Evolutionary conservation across 2,888 invertebrate genomes (phyloP).

Genomic region (Ommatoiulus sabulosus): DNA sequence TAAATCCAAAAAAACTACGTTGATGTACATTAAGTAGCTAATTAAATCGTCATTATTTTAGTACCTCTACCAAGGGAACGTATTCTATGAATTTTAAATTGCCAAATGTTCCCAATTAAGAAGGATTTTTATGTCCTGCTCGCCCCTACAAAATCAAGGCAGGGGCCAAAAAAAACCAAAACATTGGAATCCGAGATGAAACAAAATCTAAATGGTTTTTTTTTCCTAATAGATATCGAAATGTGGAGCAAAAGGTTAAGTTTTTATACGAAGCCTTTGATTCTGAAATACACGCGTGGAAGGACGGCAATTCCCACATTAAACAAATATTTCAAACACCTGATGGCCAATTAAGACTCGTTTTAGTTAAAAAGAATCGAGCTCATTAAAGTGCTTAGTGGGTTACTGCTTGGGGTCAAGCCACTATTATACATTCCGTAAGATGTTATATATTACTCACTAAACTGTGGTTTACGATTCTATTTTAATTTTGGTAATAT

Average conservation of each 20-base stretch:
- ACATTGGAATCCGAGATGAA: background rate
- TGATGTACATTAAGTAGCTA: too few species aligned
- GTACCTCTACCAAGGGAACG: background rate
- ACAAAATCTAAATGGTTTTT: background rate
- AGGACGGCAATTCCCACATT: background rate
- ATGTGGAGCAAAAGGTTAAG: constrained; percentile 14
- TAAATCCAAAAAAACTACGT: too few species aligned
- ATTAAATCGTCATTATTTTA: background rate
- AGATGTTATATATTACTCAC: background rate
- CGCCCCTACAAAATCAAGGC: too few species aligned
- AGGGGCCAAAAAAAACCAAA: background rate
- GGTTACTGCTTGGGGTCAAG: background rate
- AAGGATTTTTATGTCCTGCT: background rate
- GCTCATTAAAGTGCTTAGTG: background rate
- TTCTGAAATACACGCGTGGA: background rate
- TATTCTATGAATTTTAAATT: background rate
- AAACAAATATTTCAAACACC: constrained; percentile 6
- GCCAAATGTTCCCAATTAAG: background rate
- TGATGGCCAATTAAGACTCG: background rate
- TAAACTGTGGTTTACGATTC: background rate
- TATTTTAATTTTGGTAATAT: background rate
- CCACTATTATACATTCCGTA: background rate
- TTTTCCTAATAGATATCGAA: background rate
- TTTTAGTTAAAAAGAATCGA: background rate
- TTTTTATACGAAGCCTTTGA: background rate